Evolutionary conservation across 2,113 vertebrate genomes (phyloP).

Genomic region (Myocastor coypus): DNA sequence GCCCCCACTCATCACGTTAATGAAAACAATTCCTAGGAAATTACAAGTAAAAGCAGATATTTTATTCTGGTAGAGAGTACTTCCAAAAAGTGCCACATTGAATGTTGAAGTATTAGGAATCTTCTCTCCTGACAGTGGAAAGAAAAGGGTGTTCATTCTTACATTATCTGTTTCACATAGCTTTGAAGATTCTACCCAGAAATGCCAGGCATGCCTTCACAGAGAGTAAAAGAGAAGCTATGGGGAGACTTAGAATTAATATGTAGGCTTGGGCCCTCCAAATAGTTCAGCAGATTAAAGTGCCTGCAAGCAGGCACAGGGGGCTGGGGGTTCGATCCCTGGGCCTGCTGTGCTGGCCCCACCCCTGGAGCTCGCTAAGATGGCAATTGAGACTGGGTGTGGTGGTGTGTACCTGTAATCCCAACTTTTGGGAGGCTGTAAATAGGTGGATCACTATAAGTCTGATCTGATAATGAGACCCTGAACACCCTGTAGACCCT

Average conservation of each 20-base stretch:
- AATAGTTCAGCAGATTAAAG: too few species aligned
- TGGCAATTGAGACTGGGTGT: too few species aligned
- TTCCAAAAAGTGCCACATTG: background rate
- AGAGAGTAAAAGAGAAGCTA: background rate
- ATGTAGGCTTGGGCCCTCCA: background rate
- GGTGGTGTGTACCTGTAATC: too few species aligned
- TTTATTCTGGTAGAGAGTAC: background rate
- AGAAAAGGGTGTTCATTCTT: background rate
- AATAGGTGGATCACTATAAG: too few species aligned
- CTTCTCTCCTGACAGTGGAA: background rate
- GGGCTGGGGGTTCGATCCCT: too few species aligned
- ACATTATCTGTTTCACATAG: background rate
- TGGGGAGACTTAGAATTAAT: background rate
- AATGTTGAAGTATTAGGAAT: background rate
- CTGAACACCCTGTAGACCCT: too few species aligned
- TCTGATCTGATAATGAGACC: too few species aligned
- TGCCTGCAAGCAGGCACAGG: too few species aligned
- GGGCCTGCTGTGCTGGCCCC: too few species aligned
- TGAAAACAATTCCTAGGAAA: background rate
- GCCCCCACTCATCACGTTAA: background rate
- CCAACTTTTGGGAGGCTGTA: too few species aligned
- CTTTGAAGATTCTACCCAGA: background rate
- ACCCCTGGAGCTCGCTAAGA: too few species aligned
- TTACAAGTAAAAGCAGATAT: background rate
- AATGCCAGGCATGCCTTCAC: background rate